These are phyloP conservation scores for Diadegma fenestrale DNA, from an alignment of 2,888 invertebrate species.

Conservation along the genomic window DNA sequence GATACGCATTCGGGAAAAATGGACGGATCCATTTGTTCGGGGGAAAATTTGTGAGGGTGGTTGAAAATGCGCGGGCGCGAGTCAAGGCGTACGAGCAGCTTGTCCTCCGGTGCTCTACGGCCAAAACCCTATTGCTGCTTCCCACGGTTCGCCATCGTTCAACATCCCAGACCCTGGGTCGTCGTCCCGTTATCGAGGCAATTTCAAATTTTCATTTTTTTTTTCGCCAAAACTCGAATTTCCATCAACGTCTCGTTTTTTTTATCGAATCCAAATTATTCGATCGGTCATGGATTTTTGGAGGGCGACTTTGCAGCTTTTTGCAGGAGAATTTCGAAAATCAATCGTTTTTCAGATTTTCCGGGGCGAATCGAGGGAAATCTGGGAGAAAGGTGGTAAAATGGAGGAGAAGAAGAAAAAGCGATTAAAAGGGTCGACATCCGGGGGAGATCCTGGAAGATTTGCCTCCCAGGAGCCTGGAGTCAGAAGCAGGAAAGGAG, in stretches of 20 bases:
- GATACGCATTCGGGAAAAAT: constrained; percentile 20
- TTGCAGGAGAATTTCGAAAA: no score
- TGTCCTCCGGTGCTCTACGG: constrained; percentile 28
- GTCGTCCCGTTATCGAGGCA: neutral
- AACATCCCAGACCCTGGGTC: constrained; percentile 17
- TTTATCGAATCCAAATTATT: neutral
- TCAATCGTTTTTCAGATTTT: neutral
- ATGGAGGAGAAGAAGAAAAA: neutral
- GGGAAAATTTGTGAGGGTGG: constrained; percentile 30
- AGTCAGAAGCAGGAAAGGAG: neutral
- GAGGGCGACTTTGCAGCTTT: neutral
- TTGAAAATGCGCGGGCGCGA: constrained; percentile 34
- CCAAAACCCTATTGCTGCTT: constrained; percentile 38
- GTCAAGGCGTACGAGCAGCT: constrained; percentile 29
- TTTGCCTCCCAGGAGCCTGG: constrained; percentile 30
- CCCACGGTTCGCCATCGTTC: constrained; percentile 29
- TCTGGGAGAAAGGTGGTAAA: constrained; percentile 11
- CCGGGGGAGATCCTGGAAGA: constrained; percentile 58
- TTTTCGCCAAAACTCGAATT: no score
- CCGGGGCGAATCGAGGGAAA: neutral
- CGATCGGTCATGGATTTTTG: neutral
- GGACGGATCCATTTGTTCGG: constrained; percentile 52
- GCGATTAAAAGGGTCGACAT: constrained; percentile 34
- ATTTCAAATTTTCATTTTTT: neutral
- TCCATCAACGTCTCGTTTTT: neutral